Base-by-base conservation (phyloP, 2,888 invertebrate species). In the Ectropis crepuscularia region DNA sequence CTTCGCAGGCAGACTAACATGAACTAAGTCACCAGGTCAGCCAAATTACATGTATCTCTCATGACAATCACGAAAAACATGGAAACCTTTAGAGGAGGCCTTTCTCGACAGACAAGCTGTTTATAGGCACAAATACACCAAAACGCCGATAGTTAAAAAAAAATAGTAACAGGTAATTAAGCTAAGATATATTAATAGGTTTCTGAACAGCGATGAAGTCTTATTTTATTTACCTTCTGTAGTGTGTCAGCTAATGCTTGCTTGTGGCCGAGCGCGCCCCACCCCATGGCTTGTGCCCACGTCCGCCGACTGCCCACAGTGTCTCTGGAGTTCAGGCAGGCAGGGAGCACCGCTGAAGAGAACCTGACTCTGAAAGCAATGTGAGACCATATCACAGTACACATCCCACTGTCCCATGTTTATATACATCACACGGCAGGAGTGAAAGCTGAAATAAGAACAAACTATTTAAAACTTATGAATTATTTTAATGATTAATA, bases 271-370 rank as follows among this genome's bases (percentile, higher is more conserved):
- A 54, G 54, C 11, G 45, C 45, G 5, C 54, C 54, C 54, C 54
- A 54, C 5, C 54, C 54, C 54, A 54, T 37, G 8, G 45, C 54
- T 1, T 45, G 11, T 16, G 54, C 54, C 54, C 54, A 54, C 8
- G 36, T 43, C 45, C 12, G 37, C 11, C 16, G 7, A 57, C 54
- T 7, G 61, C 46, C 36, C 65, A 74, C 42, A 69, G 74, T 0
- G 51, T 79, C 54, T 11, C 54, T n/a, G 8, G 54, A 45, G 45
- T 54, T 54, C 11, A 54, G 37, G 9, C 54, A 54, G 0, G 54
- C 54, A 0, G 54, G 54, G 9, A 54, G 37, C 11, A 54, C 54
- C 2, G 43, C 28, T 0, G 28, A 28, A 1, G 54, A 54, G 45
- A 54, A 54, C 45, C 45, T 54, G 5, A 54, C 45, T 6, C 54